phyloP scores from a whole-genome alignment of 2,797 vertebrate species.

The Ptychadena robeensis region DNA sequence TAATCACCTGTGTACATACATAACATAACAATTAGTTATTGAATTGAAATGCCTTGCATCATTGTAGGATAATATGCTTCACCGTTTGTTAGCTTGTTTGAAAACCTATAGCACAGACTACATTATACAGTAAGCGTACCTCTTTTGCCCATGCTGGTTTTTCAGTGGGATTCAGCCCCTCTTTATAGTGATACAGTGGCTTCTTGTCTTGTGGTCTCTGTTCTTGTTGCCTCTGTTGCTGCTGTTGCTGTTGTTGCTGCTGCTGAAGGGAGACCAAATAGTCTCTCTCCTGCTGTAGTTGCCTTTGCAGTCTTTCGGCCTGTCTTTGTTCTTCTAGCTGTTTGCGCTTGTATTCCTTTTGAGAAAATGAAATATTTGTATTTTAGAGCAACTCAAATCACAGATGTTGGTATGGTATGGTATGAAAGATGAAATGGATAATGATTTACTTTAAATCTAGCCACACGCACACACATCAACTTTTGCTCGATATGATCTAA shows the following conservation, averaged over 20 bases:
- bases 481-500: too few relatives aligned
- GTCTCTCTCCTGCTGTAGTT: constrained; percentile 93
- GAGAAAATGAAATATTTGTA: not conserved
- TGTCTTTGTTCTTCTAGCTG: constrained; percentile 97
- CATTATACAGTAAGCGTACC: constrained; percentile 73
- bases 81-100: too few relatives aligned
- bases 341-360: constrained; percentile 96
- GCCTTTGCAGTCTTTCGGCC: constrained; percentile 93
- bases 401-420: too few relatives aligned
- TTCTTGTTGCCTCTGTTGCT: constrained; percentile 78
- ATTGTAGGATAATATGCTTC: not conserved
- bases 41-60: not conserved
- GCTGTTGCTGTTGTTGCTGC: constrained; percentile 85
- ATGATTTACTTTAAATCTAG: too few relatives aligned
- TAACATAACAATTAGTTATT: not conserved
- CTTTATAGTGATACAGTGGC: constrained; percentile 96
- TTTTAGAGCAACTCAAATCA: too few relatives aligned
- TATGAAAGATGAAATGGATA: too few relatives aligned
- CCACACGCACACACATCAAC: too few relatives aligned
- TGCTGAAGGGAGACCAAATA: constrained; percentile 96
- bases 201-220: constrained; percentile 90
- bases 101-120: not conserved
- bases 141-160: constrained; percentile 97
- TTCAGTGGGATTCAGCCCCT: constrained; percentile 90
- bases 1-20: not conserved